phyloP scores from a whole-genome alignment of 2,797 vertebrate species.

The Chanos chanos region DNA sequence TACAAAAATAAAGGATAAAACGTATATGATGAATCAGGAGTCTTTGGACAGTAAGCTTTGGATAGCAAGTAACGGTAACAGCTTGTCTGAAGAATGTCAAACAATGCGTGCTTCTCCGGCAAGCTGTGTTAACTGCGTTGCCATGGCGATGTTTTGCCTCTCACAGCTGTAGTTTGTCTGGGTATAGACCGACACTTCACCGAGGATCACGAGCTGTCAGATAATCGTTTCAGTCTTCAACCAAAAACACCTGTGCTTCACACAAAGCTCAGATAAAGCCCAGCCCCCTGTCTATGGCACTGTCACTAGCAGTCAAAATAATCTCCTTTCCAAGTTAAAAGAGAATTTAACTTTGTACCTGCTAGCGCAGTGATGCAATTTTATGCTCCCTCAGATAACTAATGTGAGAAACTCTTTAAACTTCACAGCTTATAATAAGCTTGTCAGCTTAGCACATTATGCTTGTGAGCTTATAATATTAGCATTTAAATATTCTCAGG shows the following conservation, averaged over 20 bases:
- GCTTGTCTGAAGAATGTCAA: slow-evolving; percentile 25
- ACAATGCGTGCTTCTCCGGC: slow-evolving; percentile 12
- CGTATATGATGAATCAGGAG: too few relatives aligned
- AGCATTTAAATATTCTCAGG: slow-evolving; percentile 78
- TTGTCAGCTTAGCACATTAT: slow-evolving; percentile 85
- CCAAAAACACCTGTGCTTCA: slow-evolving; percentile 52
- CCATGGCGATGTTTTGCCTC: slow-evolving; percentile 44
- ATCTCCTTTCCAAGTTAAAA: slow-evolving; percentile 67
- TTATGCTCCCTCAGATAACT: slow-evolving; percentile 77
- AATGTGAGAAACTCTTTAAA: slow-evolving; percentile 80
- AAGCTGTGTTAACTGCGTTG: slow-evolving; percentile 41
- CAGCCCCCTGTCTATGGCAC: slow-evolving; percentile 58
- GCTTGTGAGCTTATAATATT: slow-evolving; percentile 83
- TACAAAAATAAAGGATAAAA: too few relatives aligned
- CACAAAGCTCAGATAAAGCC: slow-evolving; percentile 43
- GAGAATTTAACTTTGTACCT: slow-evolving; percentile 77
- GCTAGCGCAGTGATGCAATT: slow-evolving; percentile 69
- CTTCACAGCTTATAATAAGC: slow-evolving; percentile 82
- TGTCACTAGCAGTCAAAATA: slow-evolving; percentile 73
- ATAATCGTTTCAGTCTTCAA: slow-evolving; percentile 44
- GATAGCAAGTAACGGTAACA: too few relatives aligned
- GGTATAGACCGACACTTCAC: slow-evolving; percentile 49
- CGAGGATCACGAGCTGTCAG: slow-evolving; percentile 46
- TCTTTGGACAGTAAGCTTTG: too few relatives aligned
- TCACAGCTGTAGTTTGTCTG: slow-evolving; percentile 42